These are phyloP conservation scores for Patella depressa DNA, from an alignment of 2,888 invertebrate species.

Conservation along the genomic window DNA sequence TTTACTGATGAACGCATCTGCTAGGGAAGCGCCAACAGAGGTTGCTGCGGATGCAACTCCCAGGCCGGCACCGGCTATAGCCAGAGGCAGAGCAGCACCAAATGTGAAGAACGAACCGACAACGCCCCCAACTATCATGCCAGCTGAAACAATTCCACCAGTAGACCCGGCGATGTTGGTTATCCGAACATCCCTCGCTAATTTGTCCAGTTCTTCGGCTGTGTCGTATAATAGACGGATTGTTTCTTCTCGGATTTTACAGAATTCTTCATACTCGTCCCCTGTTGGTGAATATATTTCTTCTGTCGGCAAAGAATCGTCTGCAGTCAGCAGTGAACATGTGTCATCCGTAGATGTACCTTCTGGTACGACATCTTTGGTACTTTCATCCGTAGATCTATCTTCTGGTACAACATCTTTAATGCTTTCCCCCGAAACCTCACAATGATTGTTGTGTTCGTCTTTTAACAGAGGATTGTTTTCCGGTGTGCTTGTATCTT, in stretches of 20 bases:
- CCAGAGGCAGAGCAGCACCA: background rate
- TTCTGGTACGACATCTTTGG: too few species aligned
- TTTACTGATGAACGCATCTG: background rate
- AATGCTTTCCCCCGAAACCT: too few species aligned
- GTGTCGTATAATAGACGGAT: background rate
- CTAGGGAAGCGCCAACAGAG: background rate
- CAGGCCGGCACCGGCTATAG: background rate
- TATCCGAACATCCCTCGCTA: background rate
- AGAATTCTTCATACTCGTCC: background rate
- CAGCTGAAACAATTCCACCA: background rate
- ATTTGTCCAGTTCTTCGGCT: background rate
- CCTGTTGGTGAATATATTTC: background rate
- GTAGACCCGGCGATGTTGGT: background rate
- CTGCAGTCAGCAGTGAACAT: too few species aligned
- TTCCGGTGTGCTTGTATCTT: too few species aligned
- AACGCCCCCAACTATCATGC: background rate
- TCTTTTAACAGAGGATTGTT: too few species aligned
- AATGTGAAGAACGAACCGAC: background rate
- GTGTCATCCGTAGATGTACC: too few species aligned
- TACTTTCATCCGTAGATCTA: too few species aligned
- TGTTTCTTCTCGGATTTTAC: background rate
- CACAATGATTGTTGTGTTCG: too few species aligned
- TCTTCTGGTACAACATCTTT: too few species aligned
- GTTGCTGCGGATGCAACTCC: constrained; percentile 2
- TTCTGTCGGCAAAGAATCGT: too few species aligned